Percentiles rank a stretch among this genome's conserved stretches.
phyloP scores from a whole-genome alignment of 2,113 vertebrate genomes.

The Nannospalax galili region DNA sequence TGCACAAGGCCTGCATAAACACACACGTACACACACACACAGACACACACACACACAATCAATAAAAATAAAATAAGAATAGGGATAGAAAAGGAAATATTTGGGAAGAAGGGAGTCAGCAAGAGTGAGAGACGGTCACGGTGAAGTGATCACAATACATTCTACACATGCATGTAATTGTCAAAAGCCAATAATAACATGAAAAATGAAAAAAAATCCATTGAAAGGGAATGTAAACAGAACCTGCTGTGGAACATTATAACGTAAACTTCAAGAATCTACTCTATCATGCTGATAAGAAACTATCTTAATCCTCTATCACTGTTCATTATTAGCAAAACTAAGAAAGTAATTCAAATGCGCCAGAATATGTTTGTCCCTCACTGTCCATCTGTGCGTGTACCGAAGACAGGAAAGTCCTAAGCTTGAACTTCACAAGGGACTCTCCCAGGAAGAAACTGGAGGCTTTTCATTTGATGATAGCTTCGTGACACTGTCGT shows the following conservation, averaged over 20 bases:
- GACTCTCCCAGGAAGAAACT: not conserved
- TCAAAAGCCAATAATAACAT: no score
- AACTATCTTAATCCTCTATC: no score
- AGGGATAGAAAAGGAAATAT: no score
- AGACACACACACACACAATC: not conserved
- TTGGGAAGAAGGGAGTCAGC: no score
- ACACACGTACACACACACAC: not conserved
- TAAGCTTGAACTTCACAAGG: not conserved
- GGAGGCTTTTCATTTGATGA: not conserved
- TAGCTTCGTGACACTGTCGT: not conserved
- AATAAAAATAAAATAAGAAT: no score
- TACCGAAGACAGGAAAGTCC: not conserved
- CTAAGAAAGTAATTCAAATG: not conserved
- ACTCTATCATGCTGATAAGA: no score
- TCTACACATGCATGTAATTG: no score
- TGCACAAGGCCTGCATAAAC: not conserved
- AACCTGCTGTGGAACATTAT: not conserved
- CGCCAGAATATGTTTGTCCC: no score
- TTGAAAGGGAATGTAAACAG: not conserved
- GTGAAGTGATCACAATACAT: no score
- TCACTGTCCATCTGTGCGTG: not conserved
- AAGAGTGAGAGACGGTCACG: no score
- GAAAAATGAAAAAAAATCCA: not conserved
- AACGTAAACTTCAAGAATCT: not conserved
- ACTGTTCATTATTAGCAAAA: not conserved